These are phyloP conservation scores for Acipenser oxyrinchus DNA, from an alignment of 2,797 vertebrate genomes.

Conservation along the genomic window DNA sequence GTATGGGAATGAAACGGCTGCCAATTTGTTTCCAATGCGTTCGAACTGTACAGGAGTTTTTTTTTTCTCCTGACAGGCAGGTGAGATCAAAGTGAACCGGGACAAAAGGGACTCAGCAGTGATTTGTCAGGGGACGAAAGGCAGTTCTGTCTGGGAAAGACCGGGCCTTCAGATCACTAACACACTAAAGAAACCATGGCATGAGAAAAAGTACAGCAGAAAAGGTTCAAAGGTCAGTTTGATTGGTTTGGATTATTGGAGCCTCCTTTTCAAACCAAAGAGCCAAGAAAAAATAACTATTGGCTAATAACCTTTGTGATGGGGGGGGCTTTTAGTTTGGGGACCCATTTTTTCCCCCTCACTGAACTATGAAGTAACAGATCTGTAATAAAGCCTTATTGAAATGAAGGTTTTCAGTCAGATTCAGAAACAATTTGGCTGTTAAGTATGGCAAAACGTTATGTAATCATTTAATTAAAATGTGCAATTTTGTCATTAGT, in stretches of 20 bases:
- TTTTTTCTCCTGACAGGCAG: conserved; percentile 79
- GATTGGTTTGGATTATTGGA: conserved; percentile 77
- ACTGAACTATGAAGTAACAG: not conserved
- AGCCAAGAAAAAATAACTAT: conserved; percentile 52
- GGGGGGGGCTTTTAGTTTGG: conserved; percentile 46
- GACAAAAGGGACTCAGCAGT: conserved; percentile 86
- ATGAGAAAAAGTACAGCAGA: conserved; percentile 81
- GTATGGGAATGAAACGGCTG: conserved; percentile 67
- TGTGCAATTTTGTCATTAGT: too few relatives aligned
- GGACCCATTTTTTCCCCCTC: conserved; percentile 16
- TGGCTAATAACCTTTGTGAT: conserved; percentile 71
- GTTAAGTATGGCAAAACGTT: too few relatives aligned
- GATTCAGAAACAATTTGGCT: too few relatives aligned
- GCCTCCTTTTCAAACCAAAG: conserved; percentile 51
- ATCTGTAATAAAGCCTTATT: not conserved
- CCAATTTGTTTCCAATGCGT: conserved; percentile 78
- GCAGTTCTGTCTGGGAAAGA: conserved; percentile 67
- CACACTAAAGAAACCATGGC: conserved; percentile 71
- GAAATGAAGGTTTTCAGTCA: not conserved
- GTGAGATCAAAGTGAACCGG: conserved; percentile 81
- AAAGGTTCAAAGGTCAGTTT: conserved; percentile 86
- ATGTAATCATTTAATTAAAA: too few relatives aligned
- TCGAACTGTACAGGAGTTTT: conserved; percentile 76
- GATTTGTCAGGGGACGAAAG: conserved; percentile 86
- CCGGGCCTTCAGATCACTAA: conserved; percentile 72